Base-by-base conservation (phyloP, 2,797 vertebrate species). In the Tangara arthus region DNA sequence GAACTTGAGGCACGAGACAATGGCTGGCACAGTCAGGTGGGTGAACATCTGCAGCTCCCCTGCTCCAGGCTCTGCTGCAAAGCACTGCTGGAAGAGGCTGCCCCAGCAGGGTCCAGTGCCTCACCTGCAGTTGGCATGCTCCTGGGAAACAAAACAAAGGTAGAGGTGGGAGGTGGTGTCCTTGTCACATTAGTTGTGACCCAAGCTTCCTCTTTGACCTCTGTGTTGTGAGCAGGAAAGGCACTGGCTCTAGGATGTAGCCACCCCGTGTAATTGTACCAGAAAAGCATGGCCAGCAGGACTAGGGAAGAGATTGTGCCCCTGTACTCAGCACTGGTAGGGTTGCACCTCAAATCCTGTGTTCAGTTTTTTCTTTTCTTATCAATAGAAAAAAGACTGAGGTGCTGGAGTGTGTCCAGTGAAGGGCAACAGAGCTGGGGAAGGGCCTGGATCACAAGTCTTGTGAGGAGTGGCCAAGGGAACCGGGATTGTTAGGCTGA, bases 31-130 rank as follows among this genome's bases (percentile, higher is more conserved):
- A 35, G 80, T 81, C 77, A 63, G 69, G 75, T 2, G 65, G 87
- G 53, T 53, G 57, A 97, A 89, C 89, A 95, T 93, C 94, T 97
- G 95, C 94, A 90, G 64, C 50, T 77, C 9, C 49, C 20, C 60
- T 87, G 39, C 71, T 93, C 44, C 69, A 55, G 70, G 59, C 76
- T 71, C 80, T 82, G 52, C 78, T 91, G 70, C 41, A 42, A 26
- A 73, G 52, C 47, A 42, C 27, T 0, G 0, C 57, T 4, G 5
- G 77, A 41, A 83, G 41, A 63, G 27, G 49, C 75, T 93, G 55
- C 41, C 41, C 56, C 71, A 73, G 82, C 63, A 94, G 14, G 85
- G 44, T 49, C 60, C 9, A 2, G 0, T 42, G 66, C 56, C 78
- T 83, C 5, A 1, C 44, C 86, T 83, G 60, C 82, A 39, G 19